Evolutionary conservation across 2,888 invertebrate genomes (phyloP).

Genomic region (Nephrocerus scutellatus): DNA sequence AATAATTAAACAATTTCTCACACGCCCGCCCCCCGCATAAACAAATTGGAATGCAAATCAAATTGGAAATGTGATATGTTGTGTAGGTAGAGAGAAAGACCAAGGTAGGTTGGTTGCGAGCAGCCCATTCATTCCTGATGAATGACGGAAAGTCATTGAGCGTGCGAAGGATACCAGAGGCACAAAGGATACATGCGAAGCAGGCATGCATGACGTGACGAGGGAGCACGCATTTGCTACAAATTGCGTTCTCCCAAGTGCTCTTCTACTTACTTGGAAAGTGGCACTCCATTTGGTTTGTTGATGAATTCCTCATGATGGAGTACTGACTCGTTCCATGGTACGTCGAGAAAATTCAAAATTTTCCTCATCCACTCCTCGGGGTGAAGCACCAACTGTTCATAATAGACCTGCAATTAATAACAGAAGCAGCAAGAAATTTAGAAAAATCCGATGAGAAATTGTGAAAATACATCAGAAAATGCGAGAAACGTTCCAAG

Average conservation of each 20-base stretch:
- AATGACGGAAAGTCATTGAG: too few species aligned
- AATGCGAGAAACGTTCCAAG: too few species aligned
- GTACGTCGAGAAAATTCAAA: conserved; percentile 79
- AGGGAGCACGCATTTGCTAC: background rate
- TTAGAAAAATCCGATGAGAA: background rate
- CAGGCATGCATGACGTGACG: background rate
- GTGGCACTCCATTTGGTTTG: conserved; percentile 85
- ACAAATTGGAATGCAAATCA: too few species aligned
- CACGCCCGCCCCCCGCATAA: too few species aligned
- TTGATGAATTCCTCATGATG: conserved; percentile 98
- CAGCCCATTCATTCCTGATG: too few species aligned
- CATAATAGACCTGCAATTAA: conserved; percentile 75
- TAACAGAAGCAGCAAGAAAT: conserved; percentile 24
- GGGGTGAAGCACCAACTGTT: conserved; percentile 93
- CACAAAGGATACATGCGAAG: conserved; percentile 3
- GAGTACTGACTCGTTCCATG: conserved; percentile 92
- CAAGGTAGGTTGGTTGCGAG: too few species aligned
- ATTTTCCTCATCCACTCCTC: conserved; percentile 81
- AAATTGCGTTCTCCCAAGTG: background rate
- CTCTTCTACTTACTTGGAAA: conserved; percentile 73
- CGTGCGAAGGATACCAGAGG: too few species aligned
- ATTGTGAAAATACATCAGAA: conserved; percentile 3
- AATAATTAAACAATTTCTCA: too few species aligned
- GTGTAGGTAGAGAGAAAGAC: too few species aligned
- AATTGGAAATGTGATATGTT: too few species aligned